phyloP scores from a whole-genome alignment of 2,113 vertebrate species.

The Steatornis caripensis region DNA sequence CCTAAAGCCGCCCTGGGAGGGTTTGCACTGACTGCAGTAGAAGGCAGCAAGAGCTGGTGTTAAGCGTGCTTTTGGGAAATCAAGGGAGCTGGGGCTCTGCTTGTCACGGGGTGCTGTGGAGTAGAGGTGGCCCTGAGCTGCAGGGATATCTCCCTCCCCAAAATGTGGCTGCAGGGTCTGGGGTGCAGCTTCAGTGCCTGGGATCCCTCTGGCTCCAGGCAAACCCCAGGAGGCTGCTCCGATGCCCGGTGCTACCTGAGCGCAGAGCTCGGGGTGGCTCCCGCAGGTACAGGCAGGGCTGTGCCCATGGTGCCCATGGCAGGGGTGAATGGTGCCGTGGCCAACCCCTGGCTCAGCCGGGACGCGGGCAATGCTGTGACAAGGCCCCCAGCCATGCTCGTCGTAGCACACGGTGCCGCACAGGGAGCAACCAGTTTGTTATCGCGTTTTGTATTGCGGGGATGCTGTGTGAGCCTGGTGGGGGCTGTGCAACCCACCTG shows the following conservation, averaged over 20 bases:
- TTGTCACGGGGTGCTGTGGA: not conserved
- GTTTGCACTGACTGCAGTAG: not conserved
- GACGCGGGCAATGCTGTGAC: rapidly evolving
- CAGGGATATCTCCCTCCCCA: too few species aligned
- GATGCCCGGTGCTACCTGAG: rapidly evolving
- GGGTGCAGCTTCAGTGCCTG: not conserved
- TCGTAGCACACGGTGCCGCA: rapidly evolving
- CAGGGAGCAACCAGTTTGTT: not conserved
- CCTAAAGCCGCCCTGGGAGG: rapidly evolving
- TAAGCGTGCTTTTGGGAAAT: not conserved
- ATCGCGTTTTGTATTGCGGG: rapidly evolving
- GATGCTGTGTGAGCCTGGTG: not conserved
- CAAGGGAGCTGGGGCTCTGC: rapidly evolving
- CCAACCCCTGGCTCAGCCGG: not conserved
- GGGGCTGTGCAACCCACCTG: not conserved
- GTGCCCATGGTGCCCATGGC: too few species aligned
- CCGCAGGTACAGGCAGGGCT: not conserved
- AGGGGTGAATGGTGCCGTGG: not conserved
- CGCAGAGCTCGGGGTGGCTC: not conserved
- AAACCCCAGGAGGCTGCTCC: not conserved
- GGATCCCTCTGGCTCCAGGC: too few species aligned
- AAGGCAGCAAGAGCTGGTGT: not conserved
- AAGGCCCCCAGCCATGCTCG: not conserved
- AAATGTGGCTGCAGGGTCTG: not conserved
- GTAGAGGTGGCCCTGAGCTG: not conserved